phyloP scores from a whole-genome alignment of 2,113 vertebrate genomes.

The Phylloscopus trochiloides region DNA sequence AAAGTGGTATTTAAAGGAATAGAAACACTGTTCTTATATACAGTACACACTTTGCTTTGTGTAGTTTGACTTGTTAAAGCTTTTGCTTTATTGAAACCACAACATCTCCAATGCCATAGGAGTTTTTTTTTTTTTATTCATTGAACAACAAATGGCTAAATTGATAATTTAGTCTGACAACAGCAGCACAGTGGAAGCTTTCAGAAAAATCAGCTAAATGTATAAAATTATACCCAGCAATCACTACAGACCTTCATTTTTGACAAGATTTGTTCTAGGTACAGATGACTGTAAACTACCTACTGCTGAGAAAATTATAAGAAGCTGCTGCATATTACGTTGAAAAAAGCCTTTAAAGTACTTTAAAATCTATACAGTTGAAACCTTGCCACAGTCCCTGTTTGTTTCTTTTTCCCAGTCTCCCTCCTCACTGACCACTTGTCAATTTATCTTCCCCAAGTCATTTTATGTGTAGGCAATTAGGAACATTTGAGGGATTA shows the following conservation, averaged over 20 bases:
- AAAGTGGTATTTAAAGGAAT: slow-evolving; percentile 58
- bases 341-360: slow-evolving; percentile 49
- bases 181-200: slow-evolving; percentile 56
- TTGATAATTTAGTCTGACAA: slow-evolving; percentile 68
- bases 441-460: not conserved
- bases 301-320: slow-evolving; percentile 64
- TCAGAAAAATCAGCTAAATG: slow-evolving; percentile 67
- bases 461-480: not conserved
- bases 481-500: slow-evolving; percentile 11
- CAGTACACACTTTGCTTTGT: slow-evolving; percentile 63
- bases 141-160: slow-evolving; percentile 68
- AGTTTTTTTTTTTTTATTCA: slow-evolving; percentile 67
- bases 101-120: slow-evolving; percentile 47
- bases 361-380: not conserved
- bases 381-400: not conserved
- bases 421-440: slow-evolving; percentile 29
- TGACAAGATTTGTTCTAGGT: slow-evolving; percentile 65
- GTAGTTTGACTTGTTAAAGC: slow-evolving; percentile 42
- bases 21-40: slow-evolving; percentile 29
- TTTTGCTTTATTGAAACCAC: slow-evolving; percentile 60
- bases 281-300: slow-evolving; percentile 58
- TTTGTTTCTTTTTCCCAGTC: not conserved
- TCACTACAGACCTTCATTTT: slow-evolving; percentile 64
- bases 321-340: slow-evolving; percentile 49
- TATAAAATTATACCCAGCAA: slow-evolving; percentile 68